These are phyloP conservation scores for Notarius quadriscutis DNA, from an alignment of 2,113 vertebrate species.

Conservation along the genomic window DNA sequence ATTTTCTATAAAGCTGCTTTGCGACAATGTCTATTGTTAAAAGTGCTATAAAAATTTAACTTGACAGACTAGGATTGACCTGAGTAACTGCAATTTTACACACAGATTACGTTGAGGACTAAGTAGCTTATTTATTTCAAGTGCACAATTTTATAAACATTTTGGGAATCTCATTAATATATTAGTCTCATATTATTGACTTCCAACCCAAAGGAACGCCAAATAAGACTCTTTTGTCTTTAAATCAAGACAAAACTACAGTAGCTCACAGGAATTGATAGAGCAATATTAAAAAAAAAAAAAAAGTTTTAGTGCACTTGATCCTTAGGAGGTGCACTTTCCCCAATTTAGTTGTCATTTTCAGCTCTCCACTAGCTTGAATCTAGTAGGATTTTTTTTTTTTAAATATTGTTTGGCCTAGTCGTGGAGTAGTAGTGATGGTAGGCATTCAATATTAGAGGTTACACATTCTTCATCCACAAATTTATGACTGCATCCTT, in stretches of 20 bases:
- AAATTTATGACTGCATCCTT: constrained; percentile 16
- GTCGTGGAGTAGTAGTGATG: not conserved
- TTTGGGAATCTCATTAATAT: not conserved
- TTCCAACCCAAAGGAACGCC: not conserved
- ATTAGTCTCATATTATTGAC: not conserved
- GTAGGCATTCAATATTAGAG: not conserved
- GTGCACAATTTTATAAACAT: not conserved
- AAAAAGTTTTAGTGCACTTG: not conserved
- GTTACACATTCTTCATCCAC: not conserved
- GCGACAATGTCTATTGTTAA: too few species aligned
- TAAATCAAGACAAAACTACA: not conserved
- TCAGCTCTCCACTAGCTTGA: not conserved
- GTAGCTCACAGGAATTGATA: not conserved
- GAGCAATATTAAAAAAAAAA: not conserved
- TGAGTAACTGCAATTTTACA: not conserved
- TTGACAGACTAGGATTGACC: not conserved
- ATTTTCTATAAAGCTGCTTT: too few species aligned
- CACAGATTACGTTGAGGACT: not conserved
- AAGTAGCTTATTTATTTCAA: constrained; percentile 3
- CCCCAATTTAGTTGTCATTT: not conserved
- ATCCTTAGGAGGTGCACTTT: not conserved
- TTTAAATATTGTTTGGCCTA: too few species aligned
- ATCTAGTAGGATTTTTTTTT: not conserved
- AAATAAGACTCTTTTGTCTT: not conserved
- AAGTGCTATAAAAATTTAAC: too few species aligned